These are phyloP conservation scores for Graptemys geographica DNA, from an alignment of 2,797 vertebrate species.

Conservation along the genomic window DNA sequence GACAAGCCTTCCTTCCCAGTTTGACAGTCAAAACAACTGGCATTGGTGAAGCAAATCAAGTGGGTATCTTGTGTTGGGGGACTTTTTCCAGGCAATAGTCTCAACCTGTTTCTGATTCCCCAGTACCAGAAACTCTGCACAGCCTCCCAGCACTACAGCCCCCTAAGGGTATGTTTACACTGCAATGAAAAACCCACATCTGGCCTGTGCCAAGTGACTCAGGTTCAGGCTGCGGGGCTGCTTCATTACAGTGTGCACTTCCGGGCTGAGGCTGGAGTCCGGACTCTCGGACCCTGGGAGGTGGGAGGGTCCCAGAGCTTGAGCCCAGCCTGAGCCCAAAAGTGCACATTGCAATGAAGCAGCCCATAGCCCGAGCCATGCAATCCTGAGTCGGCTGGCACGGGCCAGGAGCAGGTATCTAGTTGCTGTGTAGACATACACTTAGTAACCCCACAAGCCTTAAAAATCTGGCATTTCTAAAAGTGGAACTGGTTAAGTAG, in stretches of 20 bases:
- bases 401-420: background rate
- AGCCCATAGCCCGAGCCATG: background rate
- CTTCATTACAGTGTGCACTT: background rate
- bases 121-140: background rate
- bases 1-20: background rate
- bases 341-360: background rate
- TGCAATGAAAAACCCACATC: background rate
- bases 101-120: too few species aligned
- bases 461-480: background rate
- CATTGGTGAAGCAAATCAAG: background rate
- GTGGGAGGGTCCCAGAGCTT: background rate
- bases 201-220: background rate
- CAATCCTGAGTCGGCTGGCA: background rate
- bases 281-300: too few species aligned
- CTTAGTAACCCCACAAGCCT: background rate
- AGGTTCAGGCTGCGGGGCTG: background rate
- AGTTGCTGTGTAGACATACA: background rate
- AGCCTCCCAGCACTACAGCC: background rate
- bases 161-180: background rate
- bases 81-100: too few species aligned
- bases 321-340: background rate
- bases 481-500: too few species aligned
- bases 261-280: background rate
- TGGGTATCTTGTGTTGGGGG: too few species aligned
- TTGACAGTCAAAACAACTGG: background rate